Conservation (phyloP, 2,888 invertebrate species). For the Escarpia spicata region DNA sequence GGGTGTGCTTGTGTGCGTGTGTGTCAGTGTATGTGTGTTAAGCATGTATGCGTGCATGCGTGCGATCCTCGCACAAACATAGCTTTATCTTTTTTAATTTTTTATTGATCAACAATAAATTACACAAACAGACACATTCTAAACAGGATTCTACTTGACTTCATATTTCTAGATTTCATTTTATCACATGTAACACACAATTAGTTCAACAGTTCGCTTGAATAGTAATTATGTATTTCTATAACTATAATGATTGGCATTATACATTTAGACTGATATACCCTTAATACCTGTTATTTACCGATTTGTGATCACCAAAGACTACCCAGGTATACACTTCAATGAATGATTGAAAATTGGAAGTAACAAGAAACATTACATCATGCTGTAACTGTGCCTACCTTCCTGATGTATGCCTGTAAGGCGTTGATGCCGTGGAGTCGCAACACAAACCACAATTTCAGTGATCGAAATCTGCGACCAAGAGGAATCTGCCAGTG, state of each 20-base stretch:
- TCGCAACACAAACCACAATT: conserved; percentile 92
- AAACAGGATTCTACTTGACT: too few species aligned
- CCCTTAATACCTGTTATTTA: too few species aligned
- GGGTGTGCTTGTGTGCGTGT: too few species aligned
- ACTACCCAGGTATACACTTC: not conserved
- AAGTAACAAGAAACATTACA: not conserved
- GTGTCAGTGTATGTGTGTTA: too few species aligned
- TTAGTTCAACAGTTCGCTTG: not conserved
- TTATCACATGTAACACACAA: not conserved
- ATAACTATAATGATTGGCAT: not conserved
- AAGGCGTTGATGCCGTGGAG: conserved; percentile 83
- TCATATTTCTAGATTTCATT: not conserved
- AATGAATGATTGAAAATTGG: not conserved
- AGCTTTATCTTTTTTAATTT: too few species aligned
- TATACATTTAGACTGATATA: too few species aligned
- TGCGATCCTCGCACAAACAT: too few species aligned
- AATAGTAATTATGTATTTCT: conserved; percentile 55
- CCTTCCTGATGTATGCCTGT: conserved; percentile 79
- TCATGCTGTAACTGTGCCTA: conserved; percentile 54
- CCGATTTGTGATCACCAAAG: too few species aligned
- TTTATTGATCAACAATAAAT: too few species aligned
- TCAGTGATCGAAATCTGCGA: conserved; percentile 86
- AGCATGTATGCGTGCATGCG: too few species aligned
- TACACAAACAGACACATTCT: too few species aligned
- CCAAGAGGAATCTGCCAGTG: conserved; percentile 90